These are phyloP conservation scores for Cuculus canorus DNA, from an alignment of 2,797 vertebrate species.

Conservation along the genomic window DNA sequence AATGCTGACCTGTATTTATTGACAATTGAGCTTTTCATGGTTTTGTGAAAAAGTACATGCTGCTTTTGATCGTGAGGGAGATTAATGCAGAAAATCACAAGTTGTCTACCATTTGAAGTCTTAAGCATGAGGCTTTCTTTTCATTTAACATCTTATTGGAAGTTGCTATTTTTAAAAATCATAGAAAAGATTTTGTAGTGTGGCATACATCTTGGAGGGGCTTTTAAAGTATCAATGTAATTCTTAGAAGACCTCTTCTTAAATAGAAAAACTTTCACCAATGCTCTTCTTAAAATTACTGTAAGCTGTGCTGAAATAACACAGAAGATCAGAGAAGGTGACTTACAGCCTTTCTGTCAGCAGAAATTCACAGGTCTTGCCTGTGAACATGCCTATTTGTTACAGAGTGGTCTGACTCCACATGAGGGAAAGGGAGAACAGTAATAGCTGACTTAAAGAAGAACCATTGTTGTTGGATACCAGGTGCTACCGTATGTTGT, in stretches of 20 bases:
- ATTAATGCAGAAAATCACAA: constrained; percentile 21
- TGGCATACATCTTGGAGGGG: not conserved
- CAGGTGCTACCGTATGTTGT: not conserved
- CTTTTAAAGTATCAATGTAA: not conserved
- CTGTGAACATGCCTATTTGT: not conserved
- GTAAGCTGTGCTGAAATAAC: not conserved
- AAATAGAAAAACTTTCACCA: not conserved
- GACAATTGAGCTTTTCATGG: not conserved
- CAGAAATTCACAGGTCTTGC: not conserved
- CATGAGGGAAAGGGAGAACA: not conserved
- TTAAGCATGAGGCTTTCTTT: not conserved
- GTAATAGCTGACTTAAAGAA: not conserved
- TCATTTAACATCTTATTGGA: not conserved
- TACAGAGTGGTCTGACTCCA: not conserved
- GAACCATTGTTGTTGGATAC: not conserved
- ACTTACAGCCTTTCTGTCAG: not conserved
- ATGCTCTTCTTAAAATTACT: not conserved
- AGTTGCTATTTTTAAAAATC: not conserved
- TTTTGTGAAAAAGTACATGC: not conserved
- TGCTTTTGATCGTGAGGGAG: not conserved
- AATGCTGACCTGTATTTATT: not conserved
- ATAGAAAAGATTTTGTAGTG: not conserved
- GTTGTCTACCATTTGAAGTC: constrained; percentile 4
- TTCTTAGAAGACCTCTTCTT: not conserved
- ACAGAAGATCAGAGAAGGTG: not conserved